phyloP scores from a whole-genome alignment of 1,140 invertebrate genomes.

The Oncopodura yosiiana region DNA sequence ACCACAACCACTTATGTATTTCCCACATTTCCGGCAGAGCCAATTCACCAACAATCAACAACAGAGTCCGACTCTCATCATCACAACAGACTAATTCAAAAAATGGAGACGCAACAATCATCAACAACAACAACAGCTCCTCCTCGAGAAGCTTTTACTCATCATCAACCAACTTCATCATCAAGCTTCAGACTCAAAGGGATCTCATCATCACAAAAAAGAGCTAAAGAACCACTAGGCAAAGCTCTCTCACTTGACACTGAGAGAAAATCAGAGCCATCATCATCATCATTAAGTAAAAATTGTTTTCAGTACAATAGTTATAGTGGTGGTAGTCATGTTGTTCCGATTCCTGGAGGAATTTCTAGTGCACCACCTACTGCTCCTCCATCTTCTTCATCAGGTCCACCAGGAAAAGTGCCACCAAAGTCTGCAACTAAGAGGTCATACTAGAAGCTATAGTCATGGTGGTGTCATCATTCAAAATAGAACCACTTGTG shows the following conservation, averaged over 20 bases:
- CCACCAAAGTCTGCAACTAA: constrained; percentile 29
- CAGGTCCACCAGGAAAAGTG: background rate
- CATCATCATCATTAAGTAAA: too few species aligned
- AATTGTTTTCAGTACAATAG: too few species aligned
- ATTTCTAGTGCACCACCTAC: background rate
- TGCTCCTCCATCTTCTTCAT: background rate
- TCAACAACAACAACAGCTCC: background rate
- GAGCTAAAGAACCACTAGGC: background rate
- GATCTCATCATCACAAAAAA: too few species aligned
- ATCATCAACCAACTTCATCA: background rate
- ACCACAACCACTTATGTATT: constrained; percentile 33
- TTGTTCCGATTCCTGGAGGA: background rate
- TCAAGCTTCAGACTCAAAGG: too few species aligned
- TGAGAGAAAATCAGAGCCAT: background rate
- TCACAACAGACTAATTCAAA: background rate
- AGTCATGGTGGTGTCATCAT: constrained; percentile 53
- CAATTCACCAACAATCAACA: background rate
- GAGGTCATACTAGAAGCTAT: constrained; percentile 60
- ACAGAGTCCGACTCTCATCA: background rate
- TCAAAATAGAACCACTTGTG: constrained; percentile 45
- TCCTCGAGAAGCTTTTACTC: background rate
- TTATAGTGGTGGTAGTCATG: too few species aligned
- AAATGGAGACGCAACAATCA: background rate
- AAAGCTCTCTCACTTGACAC: background rate
- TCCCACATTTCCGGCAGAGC: background rate